Conservation (phyloP, 2,797 vertebrate genomes). For the Pelobates cultripes region DNA sequence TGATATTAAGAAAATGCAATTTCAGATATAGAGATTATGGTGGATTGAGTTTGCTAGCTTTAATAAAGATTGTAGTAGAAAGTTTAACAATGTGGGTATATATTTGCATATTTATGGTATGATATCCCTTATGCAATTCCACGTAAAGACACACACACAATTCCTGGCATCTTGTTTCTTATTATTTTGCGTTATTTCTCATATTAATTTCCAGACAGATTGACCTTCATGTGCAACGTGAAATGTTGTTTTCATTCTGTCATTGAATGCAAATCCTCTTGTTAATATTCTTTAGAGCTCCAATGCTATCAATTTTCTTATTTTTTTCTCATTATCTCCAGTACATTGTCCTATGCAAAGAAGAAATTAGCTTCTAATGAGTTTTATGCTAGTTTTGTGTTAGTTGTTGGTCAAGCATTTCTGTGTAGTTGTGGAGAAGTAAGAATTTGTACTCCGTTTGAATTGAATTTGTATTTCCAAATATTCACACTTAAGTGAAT, state of each 20-base stretch:
- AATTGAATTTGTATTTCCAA: no score
- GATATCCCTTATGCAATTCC: no score
- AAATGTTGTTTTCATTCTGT: conserved; percentile 50
- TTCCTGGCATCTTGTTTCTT: background rate
- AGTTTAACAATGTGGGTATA: no score
- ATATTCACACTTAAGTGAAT: no score
- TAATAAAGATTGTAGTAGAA: no score
- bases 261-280: conserved; percentile 51
- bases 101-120: no score
- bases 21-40: no score
- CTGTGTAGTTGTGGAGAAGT: no score
- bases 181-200: background rate
- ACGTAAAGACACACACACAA: background rate
- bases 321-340: conserved; percentile 54
- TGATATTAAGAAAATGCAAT: no score
- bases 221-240: conserved; percentile 49
- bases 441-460: no score
- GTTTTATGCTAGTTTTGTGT: conserved; percentile 50
- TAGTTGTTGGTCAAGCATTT: conserved; percentile 42
- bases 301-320: conserved; percentile 50
- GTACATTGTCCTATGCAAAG: conserved; percentile 51
- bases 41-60: no score
- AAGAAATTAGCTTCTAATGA: conserved; percentile 55
- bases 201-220: conserved; percentile 45
- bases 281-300: conserved; percentile 50